Evolutionary conservation across 2,113 vertebrate species (phyloP).

Genomic region (Ciconia boyciana): DNA sequence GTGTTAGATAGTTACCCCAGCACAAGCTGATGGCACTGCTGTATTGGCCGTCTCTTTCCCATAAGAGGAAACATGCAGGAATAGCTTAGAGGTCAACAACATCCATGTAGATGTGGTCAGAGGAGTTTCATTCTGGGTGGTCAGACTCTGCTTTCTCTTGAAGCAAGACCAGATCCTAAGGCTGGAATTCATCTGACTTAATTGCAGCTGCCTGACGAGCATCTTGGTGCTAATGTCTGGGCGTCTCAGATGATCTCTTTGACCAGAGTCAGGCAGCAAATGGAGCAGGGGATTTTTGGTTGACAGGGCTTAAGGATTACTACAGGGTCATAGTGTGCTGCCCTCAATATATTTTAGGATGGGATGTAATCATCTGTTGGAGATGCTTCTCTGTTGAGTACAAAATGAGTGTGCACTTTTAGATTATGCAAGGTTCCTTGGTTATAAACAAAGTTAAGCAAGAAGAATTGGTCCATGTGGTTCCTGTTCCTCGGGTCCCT

Average conservation of each 20-base stretch:
- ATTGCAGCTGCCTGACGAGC: not conserved
- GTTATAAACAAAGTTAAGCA: not conserved
- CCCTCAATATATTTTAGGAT: not conserved
- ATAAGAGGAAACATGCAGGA: not conserved
- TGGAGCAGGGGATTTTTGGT: not conserved
- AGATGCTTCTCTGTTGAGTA: not conserved
- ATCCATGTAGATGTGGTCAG: not conserved
- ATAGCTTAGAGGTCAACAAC: not conserved
- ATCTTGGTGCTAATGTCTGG: rapidly evolving
- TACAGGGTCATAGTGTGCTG: not conserved
- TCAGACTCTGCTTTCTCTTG: not conserved
- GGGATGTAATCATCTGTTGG: not conserved
- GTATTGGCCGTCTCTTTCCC: not conserved
- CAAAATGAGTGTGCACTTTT: not conserved
- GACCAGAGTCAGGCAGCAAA: not conserved
- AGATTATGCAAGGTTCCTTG: not conserved
- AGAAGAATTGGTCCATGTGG: not conserved
- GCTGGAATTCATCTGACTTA: not conserved
- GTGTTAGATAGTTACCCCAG: not conserved
- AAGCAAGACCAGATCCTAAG: not conserved
- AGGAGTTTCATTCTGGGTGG: not conserved
- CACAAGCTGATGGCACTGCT: not conserved
- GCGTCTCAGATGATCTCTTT: not conserved
- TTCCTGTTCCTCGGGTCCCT: not conserved
- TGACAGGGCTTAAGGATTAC: not conserved